Evolutionary conservation across 2,113 vertebrate genomes (phyloP), one percentile per base, ranked within the genome.

Genomic region (Strix uralensis): DNA sequence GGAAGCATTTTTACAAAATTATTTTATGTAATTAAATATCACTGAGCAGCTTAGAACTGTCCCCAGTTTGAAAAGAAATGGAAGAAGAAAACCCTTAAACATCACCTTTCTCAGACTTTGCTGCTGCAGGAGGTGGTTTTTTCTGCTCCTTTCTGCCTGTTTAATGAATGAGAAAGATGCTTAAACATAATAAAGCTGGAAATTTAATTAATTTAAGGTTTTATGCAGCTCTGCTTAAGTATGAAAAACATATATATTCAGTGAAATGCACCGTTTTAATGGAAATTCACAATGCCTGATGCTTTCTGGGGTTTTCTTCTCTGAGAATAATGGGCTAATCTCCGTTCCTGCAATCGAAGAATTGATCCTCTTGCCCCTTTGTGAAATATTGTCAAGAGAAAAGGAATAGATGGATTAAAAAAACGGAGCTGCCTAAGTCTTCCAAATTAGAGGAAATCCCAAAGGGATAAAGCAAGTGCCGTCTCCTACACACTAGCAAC

Each of bases 101-200:
- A 75, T 98, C 97, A 99, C 98, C 99, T 99, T 98, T 98, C 79
- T 98, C 98, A 93, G 97, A 94, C 97, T 98, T 98, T 88, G 96
- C 97, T 97, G 98, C 97, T 75, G 96, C 95, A 69, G 96, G 94
- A 94, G 98, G 97, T 67, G 95, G 95, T 85, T 98, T 99, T 98
- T 98, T 99, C 97, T 98, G 98, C 88, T 97, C 97, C 98, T 98
- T 97, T 96, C 95, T 98, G 88, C 97, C 85, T 92, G 95, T 98
- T 98, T 97, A 97, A 97, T 94, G 90, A 98, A 98, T 97, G 74
- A 97, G 49, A 94, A 97, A 94, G 96, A 91, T 81, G 78, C 67
- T 97, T 95, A 92, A 96, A 96, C 83, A 87, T 90, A 81, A 94
- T 69, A 93, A 97, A 88, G 63, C 66, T 66, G 62, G 81, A 82